Evolutionary conservation across 1,140 invertebrate genomes (phyloP).

Genomic region (Eumeta japonica): DNA sequence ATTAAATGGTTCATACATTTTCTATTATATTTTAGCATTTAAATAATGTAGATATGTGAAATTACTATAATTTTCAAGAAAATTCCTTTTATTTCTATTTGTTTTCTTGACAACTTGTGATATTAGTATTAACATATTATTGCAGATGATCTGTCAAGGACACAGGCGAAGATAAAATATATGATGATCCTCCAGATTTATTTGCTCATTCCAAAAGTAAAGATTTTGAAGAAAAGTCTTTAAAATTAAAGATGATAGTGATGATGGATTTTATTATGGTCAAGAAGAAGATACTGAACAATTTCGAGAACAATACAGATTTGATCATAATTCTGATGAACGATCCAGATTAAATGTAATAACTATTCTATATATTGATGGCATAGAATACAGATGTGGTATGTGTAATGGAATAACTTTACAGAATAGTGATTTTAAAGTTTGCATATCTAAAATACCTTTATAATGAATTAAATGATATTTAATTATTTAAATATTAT

Average conservation of each 20-base stretch:
- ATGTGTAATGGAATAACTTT: no score
- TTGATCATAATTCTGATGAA: slow-evolving; percentile 25
- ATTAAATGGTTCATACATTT: slow-evolving; percentile 2
- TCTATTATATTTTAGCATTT: slow-evolving; percentile 2
- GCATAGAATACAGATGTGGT: no score
- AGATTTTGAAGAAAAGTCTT: slow-evolving; percentile 24
- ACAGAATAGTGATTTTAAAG: no score
- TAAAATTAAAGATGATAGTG: slow-evolving; percentile 36
- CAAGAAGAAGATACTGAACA: slow-evolving; percentile 43
- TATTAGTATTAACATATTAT: slow-evolving; percentile 10
- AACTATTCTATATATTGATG: slow-evolving; percentile 9
- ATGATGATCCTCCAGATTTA: slow-evolving; percentile 31
- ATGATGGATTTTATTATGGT: slow-evolving; percentile 48
- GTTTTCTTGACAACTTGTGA: not conserved
- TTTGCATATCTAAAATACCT: no score
- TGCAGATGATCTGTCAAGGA: slow-evolving; percentile 58
- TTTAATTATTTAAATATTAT: no score
- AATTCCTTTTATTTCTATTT: not conserved
- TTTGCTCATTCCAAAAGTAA: slow-evolving; percentile 26
- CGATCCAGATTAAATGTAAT: slow-evolving; percentile 32
- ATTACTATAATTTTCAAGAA: not conserved
- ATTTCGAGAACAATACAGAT: slow-evolving; percentile 31
- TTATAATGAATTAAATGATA: no score
- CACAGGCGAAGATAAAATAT: slow-evolving; percentile 45
- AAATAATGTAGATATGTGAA: not conserved